Base-by-base conservation (phyloP, 2,888 invertebrate species). In the Deilephila elpenor region DNA sequence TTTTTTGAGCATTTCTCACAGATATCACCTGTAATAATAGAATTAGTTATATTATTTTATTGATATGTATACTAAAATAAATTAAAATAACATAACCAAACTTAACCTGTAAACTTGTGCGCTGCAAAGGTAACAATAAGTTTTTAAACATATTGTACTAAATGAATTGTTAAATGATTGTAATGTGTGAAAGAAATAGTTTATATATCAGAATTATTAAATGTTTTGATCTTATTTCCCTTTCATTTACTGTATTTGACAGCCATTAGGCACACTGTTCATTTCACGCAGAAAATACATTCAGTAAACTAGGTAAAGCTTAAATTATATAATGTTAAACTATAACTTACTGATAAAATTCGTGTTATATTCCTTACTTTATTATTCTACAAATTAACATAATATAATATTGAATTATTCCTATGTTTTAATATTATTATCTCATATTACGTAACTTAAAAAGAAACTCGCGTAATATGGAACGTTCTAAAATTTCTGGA, bases 91-190 rank as follows among this genome's bases (percentile, higher is more conserved):
- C 2, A 74, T 29, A 73, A 74, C 75, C 67, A 73, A 80, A 78
- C 74, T 74, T 90, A 88, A 93, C 93, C 93, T 93, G 93, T 72
- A 91, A 85, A 78, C 87, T 89, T 74, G 78, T 81, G 25, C 85
- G 85, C 73, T 87, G 80, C 60, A 84, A 71, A 71, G 84, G 79
- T 44, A 83, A 62, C 59, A 91, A 74, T 14, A 87, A 77, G 78
- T 88, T 91, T 76, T 89, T 86, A 17, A 89, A 75, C 89, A 89
- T 89, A 67, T 72, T 78, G 32, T 32, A 20, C 19, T 64, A 56
- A 34, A 44, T 53, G 20, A 59, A 44, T 75, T 59, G 34, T 70
- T 72, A 62, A 25, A 32, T 3, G 20, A 17, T 60, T 59, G 20
- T 25, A 44, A 67, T 25, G 17, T 51, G 19, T 1, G 5, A 67